Evolutionary conservation across 2,797 vertebrate species (phyloP).

Genomic region (Novumbra hubbsi): DNA sequence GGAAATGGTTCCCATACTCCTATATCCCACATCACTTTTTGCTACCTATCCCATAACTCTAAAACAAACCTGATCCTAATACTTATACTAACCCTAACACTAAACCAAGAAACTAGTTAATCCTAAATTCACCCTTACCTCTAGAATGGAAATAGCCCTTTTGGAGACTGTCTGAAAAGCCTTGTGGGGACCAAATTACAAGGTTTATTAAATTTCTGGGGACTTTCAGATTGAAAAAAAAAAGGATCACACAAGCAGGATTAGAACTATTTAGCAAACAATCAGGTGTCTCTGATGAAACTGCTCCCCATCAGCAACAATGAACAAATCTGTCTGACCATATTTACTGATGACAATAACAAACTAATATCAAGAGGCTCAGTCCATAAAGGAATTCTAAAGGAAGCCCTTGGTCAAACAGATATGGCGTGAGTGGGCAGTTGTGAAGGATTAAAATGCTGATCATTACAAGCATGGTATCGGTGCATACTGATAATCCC

Average conservation of each 20-base stretch:
- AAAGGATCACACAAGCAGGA: neutral
- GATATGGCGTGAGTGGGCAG: constrained; percentile 22
- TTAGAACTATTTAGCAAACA: neutral
- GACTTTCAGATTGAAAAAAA: no score
- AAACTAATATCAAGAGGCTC: neutral
- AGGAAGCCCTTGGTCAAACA: constrained; percentile 8
- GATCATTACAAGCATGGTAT: neutral
- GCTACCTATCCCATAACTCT: no score
- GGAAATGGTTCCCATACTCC: no score
- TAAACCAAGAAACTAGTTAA: no score
- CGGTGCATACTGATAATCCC: constrained; percentile 25
- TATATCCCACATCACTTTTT: no score
- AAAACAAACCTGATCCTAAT: no score
- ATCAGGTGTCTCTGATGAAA: neutral
- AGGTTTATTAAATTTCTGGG: no score
- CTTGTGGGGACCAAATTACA: no score
- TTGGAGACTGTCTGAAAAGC: no score
- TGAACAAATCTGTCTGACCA: neutral
- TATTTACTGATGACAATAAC: neutral
- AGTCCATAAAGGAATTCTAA: constrained; percentile 5
- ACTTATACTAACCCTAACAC: no score
- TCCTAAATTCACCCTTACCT: no score
- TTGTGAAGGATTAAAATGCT: constrained; percentile 29
- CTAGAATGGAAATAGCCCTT: no score
- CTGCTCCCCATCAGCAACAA: neutral